Evolutionary conservation across 1,140 invertebrate species (phyloP).

Genomic region (Procambarus clarkii): DNA sequence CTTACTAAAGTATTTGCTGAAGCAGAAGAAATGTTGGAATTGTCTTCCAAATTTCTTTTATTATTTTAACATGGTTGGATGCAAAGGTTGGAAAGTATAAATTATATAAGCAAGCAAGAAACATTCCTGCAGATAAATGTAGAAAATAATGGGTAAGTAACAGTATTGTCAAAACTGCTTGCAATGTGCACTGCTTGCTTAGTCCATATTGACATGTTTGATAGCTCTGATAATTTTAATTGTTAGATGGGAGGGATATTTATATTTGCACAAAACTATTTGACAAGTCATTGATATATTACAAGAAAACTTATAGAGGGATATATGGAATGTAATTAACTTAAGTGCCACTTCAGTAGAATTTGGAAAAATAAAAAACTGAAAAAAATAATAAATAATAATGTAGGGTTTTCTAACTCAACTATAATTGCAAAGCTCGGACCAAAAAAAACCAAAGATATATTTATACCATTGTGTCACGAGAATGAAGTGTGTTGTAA

Average conservation of each 20-base stretch:
- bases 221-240: background rate
- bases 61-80: constrained; percentile 16
- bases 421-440: background rate
- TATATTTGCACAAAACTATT: constrained; percentile 23
- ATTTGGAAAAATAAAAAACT: constrained; percentile 10
- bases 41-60: background rate
- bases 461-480: constrained; percentile 8
- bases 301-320: background rate
- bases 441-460: background rate
- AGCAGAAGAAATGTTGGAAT: constrained; percentile 17
- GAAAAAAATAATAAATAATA: background rate
- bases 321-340: constrained; percentile 30
- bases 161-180: background rate
- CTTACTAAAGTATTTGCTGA: constrained; percentile 31
- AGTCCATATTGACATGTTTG: background rate
- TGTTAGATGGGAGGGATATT: background rate
- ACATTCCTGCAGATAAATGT: constrained; percentile 8
- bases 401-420: background rate
- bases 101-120: background rate
- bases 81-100: background rate
- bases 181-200: constrained; percentile 1
- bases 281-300: background rate
- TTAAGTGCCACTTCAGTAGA: constrained; percentile 3
- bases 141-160: constrained; percentile 1
- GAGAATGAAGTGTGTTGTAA: constrained; percentile 33